Evolutionary conservation across 1,140 invertebrate genomes (phyloP), one percentile per base, ranked within the genome.

Genomic region (Caenorhabditis briggsae): DNA sequence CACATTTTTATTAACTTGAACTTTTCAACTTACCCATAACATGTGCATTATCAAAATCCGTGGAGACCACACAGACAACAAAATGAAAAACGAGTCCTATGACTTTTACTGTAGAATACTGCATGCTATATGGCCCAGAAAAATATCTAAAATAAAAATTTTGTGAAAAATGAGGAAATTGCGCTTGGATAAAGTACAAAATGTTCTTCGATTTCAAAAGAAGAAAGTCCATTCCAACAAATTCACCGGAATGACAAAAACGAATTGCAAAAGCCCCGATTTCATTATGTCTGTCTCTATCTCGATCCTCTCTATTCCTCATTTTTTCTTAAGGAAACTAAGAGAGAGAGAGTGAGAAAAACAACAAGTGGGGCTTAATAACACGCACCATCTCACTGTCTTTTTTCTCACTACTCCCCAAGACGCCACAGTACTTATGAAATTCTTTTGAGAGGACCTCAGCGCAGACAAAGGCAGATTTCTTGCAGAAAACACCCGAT

Each of bases 331-430:
- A 78, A 23, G 43, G 46, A 78, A 78, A 65, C 25, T 18, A 12
- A 25, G 9, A 41, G 20, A 14, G 33, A 20, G 33, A 23, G 20
- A 18, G 33, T 1, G 50, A 50, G 46, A 46, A 78, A 78, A 78
- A 78, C 70, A 78, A 78, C 70, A 78, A 78, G 70, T 78, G 70
- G 70, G 70, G 50, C 70, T 78, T 78, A 78, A 78, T 78, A 78
- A 78, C 70, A 78, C 70, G 41, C 64, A 70, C 64, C 20, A 33
- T 33, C 33, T 33, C 33, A 2, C 33, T 33, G 33, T 33, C 33
- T 33, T 33, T 33, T 18, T 64, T 64, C 20, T 33, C 20, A 16
- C 41, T 46, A 12, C 46, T 74, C 18, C 18, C 70, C 70, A 78
- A 78, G 43, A 78, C 43, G 70, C 33, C 33, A 78, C 70, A 78